These are phyloP conservation scores for Clarias gariepinus DNA, from an alignment of 2,113 vertebrate species.

Conservation along the genomic window DNA sequence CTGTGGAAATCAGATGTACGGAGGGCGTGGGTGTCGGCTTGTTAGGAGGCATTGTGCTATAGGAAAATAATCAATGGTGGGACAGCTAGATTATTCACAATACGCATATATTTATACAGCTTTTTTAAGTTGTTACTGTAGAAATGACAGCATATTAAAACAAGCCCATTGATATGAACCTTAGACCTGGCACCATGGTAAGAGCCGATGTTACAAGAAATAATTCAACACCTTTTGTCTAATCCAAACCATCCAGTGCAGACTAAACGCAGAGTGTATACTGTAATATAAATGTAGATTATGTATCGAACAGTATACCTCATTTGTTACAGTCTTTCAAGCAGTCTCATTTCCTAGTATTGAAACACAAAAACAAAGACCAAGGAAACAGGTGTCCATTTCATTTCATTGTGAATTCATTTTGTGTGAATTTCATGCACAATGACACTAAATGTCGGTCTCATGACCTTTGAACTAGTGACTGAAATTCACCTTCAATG, in stretches of 20 bases:
- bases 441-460: not conserved
- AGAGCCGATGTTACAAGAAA: not conserved
- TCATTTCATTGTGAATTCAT: not conserved
- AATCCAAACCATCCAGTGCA: not conserved
- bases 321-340: not conserved
- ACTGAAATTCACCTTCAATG: not conserved
- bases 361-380: constrained; percentile 9
- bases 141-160: not conserved
- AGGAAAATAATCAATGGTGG: not conserved
- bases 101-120: not conserved
- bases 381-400: constrained; percentile 15
- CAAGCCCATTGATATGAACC: too few relatives aligned
- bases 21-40: not conserved
- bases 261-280: too few relatives aligned
- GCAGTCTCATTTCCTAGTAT: constrained; percentile 4
- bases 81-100: not conserved
- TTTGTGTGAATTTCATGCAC: not conserved
- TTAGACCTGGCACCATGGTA: not conserved
- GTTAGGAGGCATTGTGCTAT: not conserved
- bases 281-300: not conserved
- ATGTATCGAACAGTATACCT: not conserved
- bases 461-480: not conserved
- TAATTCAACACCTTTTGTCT: not conserved
- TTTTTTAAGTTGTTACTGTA: not conserved
- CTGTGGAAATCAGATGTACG: too few relatives aligned